Conservation (phyloP, 2,888 invertebrate genomes). For the Aphidoletes aphidimyza region DNA sequence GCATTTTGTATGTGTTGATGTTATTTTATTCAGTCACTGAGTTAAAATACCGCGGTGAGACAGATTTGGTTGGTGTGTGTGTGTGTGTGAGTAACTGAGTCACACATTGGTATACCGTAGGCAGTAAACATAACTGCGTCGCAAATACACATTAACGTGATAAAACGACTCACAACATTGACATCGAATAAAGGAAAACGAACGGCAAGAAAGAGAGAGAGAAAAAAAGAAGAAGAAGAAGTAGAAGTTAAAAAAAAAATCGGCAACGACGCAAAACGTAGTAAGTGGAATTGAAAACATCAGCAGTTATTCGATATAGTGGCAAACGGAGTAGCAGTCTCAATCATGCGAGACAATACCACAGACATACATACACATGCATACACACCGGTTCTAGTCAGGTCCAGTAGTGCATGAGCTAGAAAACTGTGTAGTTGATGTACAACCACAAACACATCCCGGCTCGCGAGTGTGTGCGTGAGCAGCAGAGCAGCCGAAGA, state of each 20-base stretch:
- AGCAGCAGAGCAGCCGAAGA: neutral
- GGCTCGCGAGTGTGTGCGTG: neutral
- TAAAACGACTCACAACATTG: constrained; percentile 18
- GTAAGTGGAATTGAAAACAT: constrained; percentile 43
- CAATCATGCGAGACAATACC: constrained; percentile 25
- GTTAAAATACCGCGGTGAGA: constrained; percentile 1
- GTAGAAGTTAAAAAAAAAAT: neutral
- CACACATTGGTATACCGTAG: neutral
- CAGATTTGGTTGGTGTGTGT: neutral
- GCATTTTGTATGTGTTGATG: neutral
- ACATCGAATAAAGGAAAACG: constrained; percentile 14
- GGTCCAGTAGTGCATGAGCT: neutral
- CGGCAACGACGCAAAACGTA: constrained; percentile 48
- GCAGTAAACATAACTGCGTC: constrained; percentile 27
- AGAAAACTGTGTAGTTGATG: too few relatives aligned
- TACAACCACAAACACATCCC: neutral
- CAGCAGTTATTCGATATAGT: constrained; percentile 12
- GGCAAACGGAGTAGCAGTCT: constrained; percentile 33
- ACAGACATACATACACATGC: constrained; percentile 35
- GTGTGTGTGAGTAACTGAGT: neutral
- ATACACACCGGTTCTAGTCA: neutral
- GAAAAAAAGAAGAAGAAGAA: neutral
- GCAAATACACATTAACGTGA: constrained; percentile 4
- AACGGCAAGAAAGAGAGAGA: neutral
- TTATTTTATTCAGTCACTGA: constrained; percentile 41